phyloP scores from a whole-genome alignment of 2,888 invertebrate species.

The Apodemia mormo region DNA sequence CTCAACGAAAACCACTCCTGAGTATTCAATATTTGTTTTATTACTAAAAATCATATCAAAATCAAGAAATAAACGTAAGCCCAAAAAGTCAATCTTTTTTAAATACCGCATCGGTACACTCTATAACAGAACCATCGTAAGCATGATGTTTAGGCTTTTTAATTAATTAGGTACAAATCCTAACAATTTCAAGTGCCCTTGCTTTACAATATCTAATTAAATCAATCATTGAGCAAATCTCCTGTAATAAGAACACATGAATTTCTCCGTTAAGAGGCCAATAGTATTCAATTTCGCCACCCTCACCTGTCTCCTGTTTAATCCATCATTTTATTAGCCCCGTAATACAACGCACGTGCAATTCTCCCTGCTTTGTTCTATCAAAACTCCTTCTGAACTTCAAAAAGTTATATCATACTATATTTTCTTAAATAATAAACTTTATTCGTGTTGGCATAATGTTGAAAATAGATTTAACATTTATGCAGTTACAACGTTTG shows the following conservation, averaged over 20 bases:
- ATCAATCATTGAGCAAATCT: slow-evolving; percentile 51
- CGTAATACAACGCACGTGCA: slow-evolving; percentile 74
- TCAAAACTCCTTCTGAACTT: slow-evolving; percentile 49
- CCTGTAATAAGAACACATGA: slow-evolving; percentile 54
- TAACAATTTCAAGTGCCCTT: neutral
- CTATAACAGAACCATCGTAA: too few relatives aligned
- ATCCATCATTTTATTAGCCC: slow-evolving; percentile 78
- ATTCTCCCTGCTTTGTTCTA: slow-evolving; percentile 70
- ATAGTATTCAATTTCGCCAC: slow-evolving; percentile 74
- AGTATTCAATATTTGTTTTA: too few relatives aligned
- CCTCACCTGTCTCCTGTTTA: slow-evolving; percentile 74
- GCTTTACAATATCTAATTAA: slow-evolving; percentile 43
- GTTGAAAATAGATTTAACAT: slow-evolving; percentile 36
- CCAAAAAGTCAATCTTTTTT: too few relatives aligned
- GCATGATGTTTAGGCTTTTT: neutral
- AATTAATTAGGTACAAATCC: neutral
- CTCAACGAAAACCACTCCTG: too few relatives aligned
- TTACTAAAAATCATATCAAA: too few relatives aligned
- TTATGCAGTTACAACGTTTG: slow-evolving; percentile 40
- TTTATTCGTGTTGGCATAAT: slow-evolving; percentile 31
- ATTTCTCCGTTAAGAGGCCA: slow-evolving; percentile 66
- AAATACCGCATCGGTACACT: too few relatives aligned
- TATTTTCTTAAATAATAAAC: slow-evolving; percentile 35
- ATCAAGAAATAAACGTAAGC: too few relatives aligned
- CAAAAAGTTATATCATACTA: slow-evolving; percentile 40